These are phyloP conservation scores for Phyllopteryx taeniolatus DNA, from an alignment of 2,113 vertebrate species.

Conservation along the genomic window DNA sequence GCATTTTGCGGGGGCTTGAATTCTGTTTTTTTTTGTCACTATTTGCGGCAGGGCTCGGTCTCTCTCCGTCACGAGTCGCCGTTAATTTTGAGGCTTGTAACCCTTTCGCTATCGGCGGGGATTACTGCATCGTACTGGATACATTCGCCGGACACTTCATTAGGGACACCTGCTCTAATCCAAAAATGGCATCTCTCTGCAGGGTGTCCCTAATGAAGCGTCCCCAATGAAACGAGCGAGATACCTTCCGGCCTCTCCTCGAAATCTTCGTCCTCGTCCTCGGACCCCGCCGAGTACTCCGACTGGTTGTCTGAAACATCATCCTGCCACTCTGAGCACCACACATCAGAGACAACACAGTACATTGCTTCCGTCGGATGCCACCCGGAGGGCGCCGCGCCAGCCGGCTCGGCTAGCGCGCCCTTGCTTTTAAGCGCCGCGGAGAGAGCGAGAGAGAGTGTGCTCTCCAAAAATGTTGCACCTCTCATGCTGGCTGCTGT, in stretches of 20 bases:
- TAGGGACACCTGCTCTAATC: background rate
- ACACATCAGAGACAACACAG: slow-evolving; percentile 72
- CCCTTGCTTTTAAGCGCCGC: slow-evolving; percentile 20
- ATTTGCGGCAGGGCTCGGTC: too few species aligned
- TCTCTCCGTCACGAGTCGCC: too few species aligned
- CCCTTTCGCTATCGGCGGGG: too few species aligned
- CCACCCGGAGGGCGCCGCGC: slow-evolving; percentile 63
- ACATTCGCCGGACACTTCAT: background rate
- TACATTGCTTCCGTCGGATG: slow-evolving; percentile 65
- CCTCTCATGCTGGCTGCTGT: slow-evolving; percentile 9
- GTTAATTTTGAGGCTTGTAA: too few species aligned
- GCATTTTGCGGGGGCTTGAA: too few species aligned
- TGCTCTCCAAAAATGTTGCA: slow-evolving; percentile 27
- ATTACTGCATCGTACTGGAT: background rate
- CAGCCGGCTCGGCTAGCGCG: slow-evolving; percentile 5
- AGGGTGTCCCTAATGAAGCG: background rate
- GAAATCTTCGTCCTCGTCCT: slow-evolving; percentile 98
- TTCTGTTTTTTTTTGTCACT: too few species aligned
- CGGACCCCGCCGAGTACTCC: slow-evolving; percentile 95
- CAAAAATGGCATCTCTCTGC: background rate
- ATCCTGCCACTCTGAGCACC: slow-evolving; percentile 91
- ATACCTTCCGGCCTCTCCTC: slow-evolving; percentile 95
- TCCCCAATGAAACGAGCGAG: slow-evolving; percentile 9
- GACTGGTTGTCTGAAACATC: slow-evolving; percentile 99
- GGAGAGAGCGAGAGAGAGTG: slow-evolving; percentile 27